Conservation (phyloP, 2,113 vertebrate species). For the Narcine bancroftii region DNA sequence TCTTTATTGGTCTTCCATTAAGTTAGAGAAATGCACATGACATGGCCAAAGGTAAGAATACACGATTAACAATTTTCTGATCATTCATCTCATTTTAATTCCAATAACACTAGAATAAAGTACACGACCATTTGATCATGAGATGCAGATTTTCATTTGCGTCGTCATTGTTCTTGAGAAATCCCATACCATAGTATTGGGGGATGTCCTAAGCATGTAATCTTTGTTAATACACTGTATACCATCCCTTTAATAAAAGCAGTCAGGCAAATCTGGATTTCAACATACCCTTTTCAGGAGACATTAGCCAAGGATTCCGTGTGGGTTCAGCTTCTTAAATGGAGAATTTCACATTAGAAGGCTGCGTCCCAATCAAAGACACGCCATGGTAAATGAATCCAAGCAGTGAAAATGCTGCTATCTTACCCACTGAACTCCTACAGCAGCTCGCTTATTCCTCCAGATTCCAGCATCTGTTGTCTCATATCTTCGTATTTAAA, state of each 20-base stretch:
- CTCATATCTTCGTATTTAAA: too few species aligned
- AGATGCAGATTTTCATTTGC: conserved; percentile 20
- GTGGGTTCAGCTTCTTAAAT: neutral
- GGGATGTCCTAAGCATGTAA: neutral
- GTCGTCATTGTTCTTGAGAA: neutral
- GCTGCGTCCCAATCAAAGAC: neutral
- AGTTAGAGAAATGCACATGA: neutral
- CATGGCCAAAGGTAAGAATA: neutral
- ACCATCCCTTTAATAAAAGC: neutral
- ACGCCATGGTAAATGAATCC: neutral
- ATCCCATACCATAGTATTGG: neutral
- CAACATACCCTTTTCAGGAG: neutral
- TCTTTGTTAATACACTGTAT: neutral
- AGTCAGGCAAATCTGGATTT: conserved; percentile 7
- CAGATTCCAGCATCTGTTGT: too few species aligned
- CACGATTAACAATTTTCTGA: neutral
- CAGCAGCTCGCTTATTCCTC: too few species aligned
- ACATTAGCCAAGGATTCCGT: too few species aligned
- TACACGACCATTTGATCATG: neutral
- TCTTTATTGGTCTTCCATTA: neutral
- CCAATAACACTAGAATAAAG: conserved; percentile 1
- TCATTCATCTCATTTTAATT: neutral
- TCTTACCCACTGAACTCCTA: too few species aligned
- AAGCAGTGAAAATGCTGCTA: neutral
- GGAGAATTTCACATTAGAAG: neutral